These are phyloP conservation scores for Euwallacea similis DNA, from an alignment of 1,140 invertebrate genomes.

Conservation along the genomic window DNA sequence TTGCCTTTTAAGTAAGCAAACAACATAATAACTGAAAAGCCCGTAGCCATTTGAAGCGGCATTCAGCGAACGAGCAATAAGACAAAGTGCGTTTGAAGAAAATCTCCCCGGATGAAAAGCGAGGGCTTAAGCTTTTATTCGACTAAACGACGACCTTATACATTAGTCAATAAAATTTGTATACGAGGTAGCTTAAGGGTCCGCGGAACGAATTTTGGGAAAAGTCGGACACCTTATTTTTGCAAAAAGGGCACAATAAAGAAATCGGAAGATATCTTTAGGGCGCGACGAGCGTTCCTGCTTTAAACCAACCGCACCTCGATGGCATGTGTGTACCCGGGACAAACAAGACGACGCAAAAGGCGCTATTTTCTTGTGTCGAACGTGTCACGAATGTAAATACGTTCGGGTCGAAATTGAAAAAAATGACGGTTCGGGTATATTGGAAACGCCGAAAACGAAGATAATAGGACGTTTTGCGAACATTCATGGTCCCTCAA, in stretches of 20 bases:
- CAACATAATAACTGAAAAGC: conserved; percentile 27
- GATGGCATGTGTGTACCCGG: conserved; percentile 18
- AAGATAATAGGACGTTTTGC: conserved; percentile 26
- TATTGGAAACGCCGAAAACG: conserved; percentile 31
- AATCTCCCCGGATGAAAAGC: conserved; percentile 10
- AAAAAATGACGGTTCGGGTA: conserved; percentile 23
- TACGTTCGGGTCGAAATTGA: conserved; percentile 26
- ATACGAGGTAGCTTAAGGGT: too few relatives aligned
- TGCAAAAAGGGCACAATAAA: too few relatives aligned
- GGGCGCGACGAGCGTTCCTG: conserved; percentile 2
- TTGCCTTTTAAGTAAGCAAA: conserved; percentile 24
- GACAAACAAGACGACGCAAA: conserved; percentile 31
- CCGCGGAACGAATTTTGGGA: too few relatives aligned
- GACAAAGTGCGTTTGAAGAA: conserved; percentile 19
- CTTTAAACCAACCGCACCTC: conserved; percentile 20
- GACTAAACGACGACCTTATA: conserved; percentile 13
- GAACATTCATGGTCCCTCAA: neutral
- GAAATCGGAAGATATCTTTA: neutral
- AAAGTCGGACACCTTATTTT: too few relatives aligned
- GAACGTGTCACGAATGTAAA: conserved; percentile 31
- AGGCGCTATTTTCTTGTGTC: conserved; percentile 31
- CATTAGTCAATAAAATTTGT: too few relatives aligned
- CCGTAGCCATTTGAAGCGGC: conserved; percentile 10
- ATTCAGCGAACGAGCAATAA: conserved; percentile 18
- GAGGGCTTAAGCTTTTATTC: conserved; percentile 8